phyloP scores from a whole-genome alignment of 2,113 vertebrate genomes.

The Xenopus tropicalis region DNA sequence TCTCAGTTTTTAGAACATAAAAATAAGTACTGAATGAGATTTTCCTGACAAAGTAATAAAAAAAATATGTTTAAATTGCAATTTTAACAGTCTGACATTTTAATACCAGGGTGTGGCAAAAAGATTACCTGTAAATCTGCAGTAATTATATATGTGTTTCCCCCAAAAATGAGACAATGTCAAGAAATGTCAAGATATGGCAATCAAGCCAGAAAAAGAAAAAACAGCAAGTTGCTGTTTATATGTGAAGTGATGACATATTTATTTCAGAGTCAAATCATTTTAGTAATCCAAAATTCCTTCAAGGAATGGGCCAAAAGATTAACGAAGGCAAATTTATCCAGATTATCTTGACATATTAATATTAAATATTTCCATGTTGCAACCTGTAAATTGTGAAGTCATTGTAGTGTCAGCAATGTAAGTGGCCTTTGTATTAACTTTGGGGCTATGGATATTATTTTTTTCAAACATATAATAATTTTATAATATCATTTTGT shows the following conservation, averaged over 20 bases:
- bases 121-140: constrained; percentile 16
- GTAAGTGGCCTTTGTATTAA: too few species aligned
- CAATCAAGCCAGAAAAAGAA: constrained; percentile 12
- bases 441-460: too few species aligned
- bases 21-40: too few species aligned
- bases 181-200: constrained; percentile 5
- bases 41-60: too few species aligned
- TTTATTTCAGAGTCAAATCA: neutral
- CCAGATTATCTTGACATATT: neutral
- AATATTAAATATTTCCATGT: too few species aligned
- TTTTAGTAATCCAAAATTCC: neutral
- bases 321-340: neutral
- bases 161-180: constrained; percentile 13
- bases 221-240: constrained; percentile 5
- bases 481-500: too few species aligned
- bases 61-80: neutral
- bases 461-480: too few species aligned
- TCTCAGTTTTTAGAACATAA: too few species aligned
- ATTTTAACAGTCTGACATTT: constrained; percentile 9
- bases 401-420: too few species aligned
- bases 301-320: constrained; percentile 21
- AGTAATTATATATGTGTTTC: constrained; percentile 21
- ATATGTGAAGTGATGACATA: neutral
- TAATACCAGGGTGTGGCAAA: constrained; percentile 27
- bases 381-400: too few species aligned